Evolutionary conservation across 2,113 vertebrate genomes (phyloP).

Genomic region (Rhadina sibilatrix): DNA sequence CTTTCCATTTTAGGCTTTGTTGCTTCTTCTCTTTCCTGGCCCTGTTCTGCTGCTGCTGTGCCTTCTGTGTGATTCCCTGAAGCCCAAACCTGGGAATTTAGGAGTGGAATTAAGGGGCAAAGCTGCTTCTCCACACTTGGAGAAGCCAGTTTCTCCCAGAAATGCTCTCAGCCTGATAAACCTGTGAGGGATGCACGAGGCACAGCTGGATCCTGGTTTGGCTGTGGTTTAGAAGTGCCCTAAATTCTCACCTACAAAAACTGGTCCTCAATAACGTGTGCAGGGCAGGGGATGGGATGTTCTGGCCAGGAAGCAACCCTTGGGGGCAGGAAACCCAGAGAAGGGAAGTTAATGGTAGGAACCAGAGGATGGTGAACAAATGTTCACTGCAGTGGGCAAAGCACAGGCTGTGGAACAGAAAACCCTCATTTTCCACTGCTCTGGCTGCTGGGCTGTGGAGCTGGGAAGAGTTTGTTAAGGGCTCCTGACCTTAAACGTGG

Average conservation of each 20-base stretch:
- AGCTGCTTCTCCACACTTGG: neutral
- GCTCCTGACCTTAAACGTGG: neutral
- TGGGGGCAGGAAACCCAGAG: neutral
- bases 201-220: neutral
- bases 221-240: neutral
- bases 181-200: neutral
- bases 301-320: neutral
- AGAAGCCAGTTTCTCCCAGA: neutral
- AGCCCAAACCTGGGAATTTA: neutral
- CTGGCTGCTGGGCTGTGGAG: neutral
- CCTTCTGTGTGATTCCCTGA: neutral
- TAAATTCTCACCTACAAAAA: neutral
- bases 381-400: neutral
- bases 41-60: neutral
- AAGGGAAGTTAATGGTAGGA: neutral
- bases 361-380: neutral
- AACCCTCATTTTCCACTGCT: neutral
- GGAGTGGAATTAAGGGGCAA: neutral
- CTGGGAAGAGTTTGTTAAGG: neutral
- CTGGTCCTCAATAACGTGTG: fast-evolving
- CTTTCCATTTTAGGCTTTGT: neutral
- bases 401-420: neutral
- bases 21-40: neutral
- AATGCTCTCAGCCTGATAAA: neutral
- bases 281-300: neutral